These are phyloP conservation scores for Echinarachnius parma DNA, from an alignment of 53 echinoderm and acorn worm species.

Conservation along the genomic window DNA sequence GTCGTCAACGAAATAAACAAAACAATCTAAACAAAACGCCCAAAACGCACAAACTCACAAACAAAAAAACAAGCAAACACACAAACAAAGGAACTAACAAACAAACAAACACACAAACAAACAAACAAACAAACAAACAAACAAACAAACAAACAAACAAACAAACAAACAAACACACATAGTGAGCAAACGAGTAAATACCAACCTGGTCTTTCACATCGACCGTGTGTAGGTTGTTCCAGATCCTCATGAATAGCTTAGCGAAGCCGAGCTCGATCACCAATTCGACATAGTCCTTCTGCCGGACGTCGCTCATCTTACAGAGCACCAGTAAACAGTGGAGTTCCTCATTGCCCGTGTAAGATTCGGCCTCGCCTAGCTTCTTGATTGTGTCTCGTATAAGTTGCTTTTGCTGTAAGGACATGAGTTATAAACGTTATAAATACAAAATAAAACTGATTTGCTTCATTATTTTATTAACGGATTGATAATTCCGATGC, in stretches of 20 bases:
- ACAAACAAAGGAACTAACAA: neutral
- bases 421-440: too few species aligned
- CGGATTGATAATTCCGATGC: too few species aligned
- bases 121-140: too few species aligned
- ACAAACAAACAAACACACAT: too few species aligned
- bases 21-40: too few species aligned
- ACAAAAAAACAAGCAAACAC: neutral
- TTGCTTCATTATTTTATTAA: too few species aligned
- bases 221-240: conserved; percentile 36
- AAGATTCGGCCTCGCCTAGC: conserved; percentile 10
- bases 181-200: neutral
- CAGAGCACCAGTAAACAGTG: conserved; percentile 45
- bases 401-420: conserved; percentile 26
- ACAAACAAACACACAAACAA: too few species aligned
- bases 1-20: too few species aligned
- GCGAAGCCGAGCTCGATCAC: conserved; percentile 48
- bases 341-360: conserved; percentile 37
- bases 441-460: too few species aligned
- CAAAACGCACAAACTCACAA: too few species aligned
- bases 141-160: too few species aligned
- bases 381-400: conserved; percentile 20
- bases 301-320: conserved; percentile 55
- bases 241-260: conserved; percentile 60
- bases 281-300: conserved; percentile 40
- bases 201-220: conserved; percentile 41